phyloP scores from a whole-genome alignment of 2,888 invertebrate genomes.

The Agrilus biguttatus region DNA sequence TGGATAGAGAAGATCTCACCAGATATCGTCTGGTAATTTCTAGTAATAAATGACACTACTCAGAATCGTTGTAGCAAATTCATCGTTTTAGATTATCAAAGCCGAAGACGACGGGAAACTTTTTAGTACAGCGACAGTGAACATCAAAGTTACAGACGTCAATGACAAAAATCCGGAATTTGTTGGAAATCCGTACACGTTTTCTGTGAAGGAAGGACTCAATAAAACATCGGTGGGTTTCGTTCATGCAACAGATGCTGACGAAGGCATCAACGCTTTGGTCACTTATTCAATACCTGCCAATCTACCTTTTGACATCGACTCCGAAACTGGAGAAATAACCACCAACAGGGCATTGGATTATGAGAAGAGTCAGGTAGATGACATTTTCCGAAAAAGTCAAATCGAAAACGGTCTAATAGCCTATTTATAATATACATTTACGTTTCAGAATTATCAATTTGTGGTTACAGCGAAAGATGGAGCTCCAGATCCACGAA shows the following conservation, averaged over 20 bases:
- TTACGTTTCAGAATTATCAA: constrained; percentile 45
- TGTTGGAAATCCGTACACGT: constrained; percentile 63
- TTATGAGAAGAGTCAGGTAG: constrained; percentile 67
- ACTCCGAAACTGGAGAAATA: constrained; percentile 66
- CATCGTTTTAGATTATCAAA: constrained; percentile 48
- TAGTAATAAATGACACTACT: background rate
- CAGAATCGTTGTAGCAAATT: background rate
- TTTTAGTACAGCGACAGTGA: constrained; percentile 69
- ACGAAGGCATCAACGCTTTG: constrained; percentile 72
- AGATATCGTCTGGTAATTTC: constrained; percentile 64
- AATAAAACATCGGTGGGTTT: constrained; percentile 51
- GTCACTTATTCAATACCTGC: constrained; percentile 67
- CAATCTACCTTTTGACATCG: constrained; percentile 66
- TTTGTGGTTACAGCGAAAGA: constrained; percentile 84
- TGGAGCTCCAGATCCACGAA: constrained; percentile 68
- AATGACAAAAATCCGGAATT: constrained; percentile 88
- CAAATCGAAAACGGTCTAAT: background rate
- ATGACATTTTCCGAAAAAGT: background rate
- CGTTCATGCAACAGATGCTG: constrained; percentile 73
- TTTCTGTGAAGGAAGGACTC: constrained; percentile 65
- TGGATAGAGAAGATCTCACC: constrained; percentile 81
- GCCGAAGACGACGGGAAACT: constrained; percentile 78
- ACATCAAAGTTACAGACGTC: constrained; percentile 79
- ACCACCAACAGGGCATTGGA: constrained; percentile 60
- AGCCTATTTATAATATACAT: background rate